Base-by-base conservation (phyloP, 2,888 invertebrate species). In the Notodonta dromedarius region DNA sequence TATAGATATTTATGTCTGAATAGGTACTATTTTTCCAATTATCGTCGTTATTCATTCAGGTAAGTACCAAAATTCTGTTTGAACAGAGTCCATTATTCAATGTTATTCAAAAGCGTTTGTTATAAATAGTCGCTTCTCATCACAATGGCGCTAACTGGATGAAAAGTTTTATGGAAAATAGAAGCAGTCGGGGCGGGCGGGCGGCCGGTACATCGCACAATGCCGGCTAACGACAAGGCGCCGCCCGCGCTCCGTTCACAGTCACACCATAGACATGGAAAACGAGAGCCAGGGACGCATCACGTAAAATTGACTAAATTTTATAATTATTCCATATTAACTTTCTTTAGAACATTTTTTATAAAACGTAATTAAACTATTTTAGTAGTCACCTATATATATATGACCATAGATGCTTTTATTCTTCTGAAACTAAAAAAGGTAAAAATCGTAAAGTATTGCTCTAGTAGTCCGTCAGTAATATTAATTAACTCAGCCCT, bases 121-220 rank as follows among this genome's bases (percentile, higher is more conserved):
- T 56, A 44, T 24, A 44, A 55, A 55, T 52, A 55, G 40, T 56
- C 40, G 40, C 42, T n/a, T 35, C 16, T 56, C 54, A 55, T 65
- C 57, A 56, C 62, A 65, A 65, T 59, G 32, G 55, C 56, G 51
- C 39, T 58, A 66, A 67, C 65, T 66, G 63, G 48, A 69, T 69
- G 63, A 69, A 73, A 71, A 69, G 65, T 71, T 73, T 70, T 70
- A 68, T 66, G 62, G 65, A 67, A 69, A 74, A 65, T 62, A 63
- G 55, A 62, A 63, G 53, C 55, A 63, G 60, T 68, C 60, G 60
- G 60, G 56, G 58, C 52, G 58, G 63, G 57, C 59, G 60, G 56
- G 58, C 52, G 58, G 63, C 57, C 59, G 60, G 65, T 39, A 62
- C 64, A 61, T 64, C 64, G 59, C 57, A 74, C 73, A 76, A 74